phyloP scores from a whole-genome alignment of 2,888 invertebrate genomes.

The Conus canariensis region DNA sequence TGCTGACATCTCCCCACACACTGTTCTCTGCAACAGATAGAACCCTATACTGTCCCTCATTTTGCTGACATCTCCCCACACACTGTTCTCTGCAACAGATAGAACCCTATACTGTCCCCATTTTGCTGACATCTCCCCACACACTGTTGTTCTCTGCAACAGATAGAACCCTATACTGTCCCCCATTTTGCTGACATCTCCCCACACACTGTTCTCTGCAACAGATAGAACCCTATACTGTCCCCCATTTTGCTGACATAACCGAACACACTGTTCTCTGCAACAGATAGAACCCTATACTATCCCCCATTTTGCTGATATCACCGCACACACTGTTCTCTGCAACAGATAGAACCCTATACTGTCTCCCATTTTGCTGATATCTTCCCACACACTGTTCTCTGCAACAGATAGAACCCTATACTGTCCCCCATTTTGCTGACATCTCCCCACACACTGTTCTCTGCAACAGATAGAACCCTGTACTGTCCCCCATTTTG shows the following conservation, averaged over 20 bases:
- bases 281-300: slow-evolving; percentile 79
- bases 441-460: too few relatives aligned
- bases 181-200: too few relatives aligned
- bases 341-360: slow-evolving; percentile 74
- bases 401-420: slow-evolving; percentile 50
- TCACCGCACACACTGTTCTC: not conserved
- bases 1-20: too few relatives aligned
- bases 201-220: not conserved
- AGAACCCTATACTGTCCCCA: not conserved
- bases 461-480: too few relatives aligned
- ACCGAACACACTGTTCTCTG: too few relatives aligned
- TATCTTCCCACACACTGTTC: slow-evolving; percentile 78
- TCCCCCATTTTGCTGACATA: too few relatives aligned
- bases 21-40: too few relatives aligned
- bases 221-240: too few relatives aligned
- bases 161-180: too few relatives aligned
- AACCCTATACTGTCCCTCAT: slow-evolving; percentile 87
- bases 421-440: too few relatives aligned
- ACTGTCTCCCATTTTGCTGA: slow-evolving; percentile 86
- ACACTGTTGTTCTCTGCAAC: too few relatives aligned
- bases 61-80: slow-evolving; percentile 78
- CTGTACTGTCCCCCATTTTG: slow-evolving; percentile 87
- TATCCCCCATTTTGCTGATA: slow-evolving; percentile 81
- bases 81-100: slow-evolving; percentile 61
- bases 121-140: not conserved